Conservation (phyloP, 2,888 invertebrate species). For the Ormyrus nitidulus region DNA sequence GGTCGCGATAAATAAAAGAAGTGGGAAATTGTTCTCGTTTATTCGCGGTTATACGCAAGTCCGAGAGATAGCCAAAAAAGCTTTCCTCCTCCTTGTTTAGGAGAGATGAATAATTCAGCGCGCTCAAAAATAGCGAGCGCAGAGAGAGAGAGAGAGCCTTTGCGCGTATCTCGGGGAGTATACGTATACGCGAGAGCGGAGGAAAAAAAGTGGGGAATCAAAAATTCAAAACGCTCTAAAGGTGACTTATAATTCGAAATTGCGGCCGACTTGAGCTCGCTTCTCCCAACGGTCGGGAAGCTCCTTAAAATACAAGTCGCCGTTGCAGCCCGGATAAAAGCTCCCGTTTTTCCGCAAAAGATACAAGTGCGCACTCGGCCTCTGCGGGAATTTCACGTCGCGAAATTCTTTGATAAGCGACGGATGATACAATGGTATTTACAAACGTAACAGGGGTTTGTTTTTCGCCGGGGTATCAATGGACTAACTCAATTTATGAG, state of each 20-base stretch:
- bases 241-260: constrained; percentile 37
- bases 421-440: too few species aligned
- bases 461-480: too few species aligned
- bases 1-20: constrained; percentile 27
- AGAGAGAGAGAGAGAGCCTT: not conserved
- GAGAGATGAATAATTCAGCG: constrained; percentile 43
- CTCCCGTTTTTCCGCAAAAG: too few species aligned
- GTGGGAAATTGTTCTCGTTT: constrained; percentile 7
- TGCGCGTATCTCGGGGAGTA: not conserved
- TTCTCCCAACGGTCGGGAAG: too few species aligned
- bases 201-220: constrained; percentile 23
- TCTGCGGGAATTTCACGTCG: too few species aligned
- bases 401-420: too few species aligned
- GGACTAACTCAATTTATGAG: too few species aligned
- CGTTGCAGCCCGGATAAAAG: too few species aligned
- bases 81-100: constrained; percentile 5
- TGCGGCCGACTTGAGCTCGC: constrained; percentile 1
- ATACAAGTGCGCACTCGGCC: too few species aligned
- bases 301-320: too few species aligned
- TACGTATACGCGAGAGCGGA: not conserved
- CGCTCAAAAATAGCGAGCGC: constrained; percentile 24
- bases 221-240: constrained; percentile 40
- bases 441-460: too few species aligned
- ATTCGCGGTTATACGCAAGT: not conserved
- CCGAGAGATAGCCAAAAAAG: not conserved